Evolutionary conservation across 2,888 invertebrate species (phyloP).

Genomic region (Cordilura impudica): DNA sequence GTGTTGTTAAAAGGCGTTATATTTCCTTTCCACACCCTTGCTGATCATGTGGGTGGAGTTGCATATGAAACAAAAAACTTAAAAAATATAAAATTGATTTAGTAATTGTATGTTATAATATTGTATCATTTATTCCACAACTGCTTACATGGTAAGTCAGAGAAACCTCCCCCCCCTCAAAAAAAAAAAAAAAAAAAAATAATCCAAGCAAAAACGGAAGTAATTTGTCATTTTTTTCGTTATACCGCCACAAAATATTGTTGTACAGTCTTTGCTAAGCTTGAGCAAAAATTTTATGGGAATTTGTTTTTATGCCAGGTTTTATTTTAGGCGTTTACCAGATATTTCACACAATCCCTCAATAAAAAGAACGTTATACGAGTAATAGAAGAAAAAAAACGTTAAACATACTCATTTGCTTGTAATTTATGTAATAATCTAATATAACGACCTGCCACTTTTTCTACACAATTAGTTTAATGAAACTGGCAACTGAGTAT

Average conservation of each 20-base stretch:
- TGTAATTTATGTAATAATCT: conserved; percentile 50
- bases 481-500: conserved; percentile 8
- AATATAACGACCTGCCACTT: conserved; percentile 43
- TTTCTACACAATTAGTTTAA: conserved; percentile 31
- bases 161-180: too few species aligned
- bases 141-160: background rate
- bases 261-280: conserved; percentile 15
- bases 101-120: conserved; percentile 14
- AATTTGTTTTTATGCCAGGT: background rate
- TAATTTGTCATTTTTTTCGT: conserved; percentile 49
- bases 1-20: conserved; percentile 12
- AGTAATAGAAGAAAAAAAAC: background rate
- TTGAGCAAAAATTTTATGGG: background rate
- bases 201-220: conserved; percentile 40
- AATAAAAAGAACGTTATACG: background rate
- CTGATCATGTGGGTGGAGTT: conserved; percentile 21
- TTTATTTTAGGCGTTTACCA: conserved; percentile 32
- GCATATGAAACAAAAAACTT: background rate
- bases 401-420: conserved; percentile 34
- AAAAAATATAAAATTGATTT: conserved; percentile 41
- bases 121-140: background rate
- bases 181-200: conserved; percentile 2
- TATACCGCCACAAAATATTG: background rate
- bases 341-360: conserved; percentile 12
- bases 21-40: conserved; percentile 5